Percentiles rank a stretch among this genome's conserved stretches.
Conservation (phyloP, 2,113 vertebrate genomes). For the human (Homo sapiens) region GRCh38 chr17:38391501-38392000, state of each 20-base stretch:
- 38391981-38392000: not conserved
- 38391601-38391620: no score
- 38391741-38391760: not conserved
- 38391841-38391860: not conserved
- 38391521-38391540: no score
- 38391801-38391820: not conserved
- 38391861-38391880: not conserved
- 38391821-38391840: not conserved
- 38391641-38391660: no score
- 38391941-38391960: not conserved
- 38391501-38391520: no score
- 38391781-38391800: not conserved
- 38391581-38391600: no score
- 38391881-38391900: not conserved
- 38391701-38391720: not conserved
- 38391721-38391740: not conserved
- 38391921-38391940: not conserved
- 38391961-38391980: not conserved
- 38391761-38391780: not conserved
- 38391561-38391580: no score
- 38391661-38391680: no score
- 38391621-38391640: no score
- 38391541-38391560: no score
- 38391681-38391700: no score
- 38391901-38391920: not conserved